Base-by-base conservation (phyloP, 2,888 invertebrate genomes). In the Embidobia sp. region DNA sequence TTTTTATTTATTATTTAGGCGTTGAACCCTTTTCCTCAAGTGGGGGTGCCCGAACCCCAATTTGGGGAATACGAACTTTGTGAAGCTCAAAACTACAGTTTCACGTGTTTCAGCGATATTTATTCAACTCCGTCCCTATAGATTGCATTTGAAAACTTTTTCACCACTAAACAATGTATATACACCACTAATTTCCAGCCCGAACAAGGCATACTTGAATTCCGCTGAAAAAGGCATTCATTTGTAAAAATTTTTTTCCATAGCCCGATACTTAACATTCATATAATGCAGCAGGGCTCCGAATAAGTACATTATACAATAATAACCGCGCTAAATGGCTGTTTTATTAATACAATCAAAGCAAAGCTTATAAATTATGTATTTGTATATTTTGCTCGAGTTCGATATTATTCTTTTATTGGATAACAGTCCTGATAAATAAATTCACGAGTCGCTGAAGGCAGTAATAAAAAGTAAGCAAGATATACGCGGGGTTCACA, bases 381-480 rank as follows among this genome's bases (percentile, higher is more conserved):
- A 69, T 67, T 53, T 63, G 69, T 75, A 53, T 75, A 75, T 63
- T 75, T 75, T 69, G 57, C 35, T 48, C 55, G 35, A 44, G 33
- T 53, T 66, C 53, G 19, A 57, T 76, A 57, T 76, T 70, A 76
- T 64, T 76, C 69, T 76, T 70, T 69, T 57, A 70, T 64, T 64
- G 63, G 76, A 57, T 70, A 70, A 76, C 69, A 55, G 63, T 57
- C 40, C 63, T 57, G 64, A 76, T 76, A 76, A 75, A 75, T 75
- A 75, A 67, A 75, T 76, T 69, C 70, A 70, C 76, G 77, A 76
- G 81, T 79, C 80, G 82, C 79, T 78, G 66, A 81, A 77, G 79
- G 81, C 76, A 81, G 80, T 84, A 82, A 85, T 85, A 86, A 86
- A 86, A 86, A 87, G 86, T 87, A 86, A 86, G 78, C 81, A 84